Conservation (phyloP, 2,888 invertebrate species). For the Bibio marci region DNA sequence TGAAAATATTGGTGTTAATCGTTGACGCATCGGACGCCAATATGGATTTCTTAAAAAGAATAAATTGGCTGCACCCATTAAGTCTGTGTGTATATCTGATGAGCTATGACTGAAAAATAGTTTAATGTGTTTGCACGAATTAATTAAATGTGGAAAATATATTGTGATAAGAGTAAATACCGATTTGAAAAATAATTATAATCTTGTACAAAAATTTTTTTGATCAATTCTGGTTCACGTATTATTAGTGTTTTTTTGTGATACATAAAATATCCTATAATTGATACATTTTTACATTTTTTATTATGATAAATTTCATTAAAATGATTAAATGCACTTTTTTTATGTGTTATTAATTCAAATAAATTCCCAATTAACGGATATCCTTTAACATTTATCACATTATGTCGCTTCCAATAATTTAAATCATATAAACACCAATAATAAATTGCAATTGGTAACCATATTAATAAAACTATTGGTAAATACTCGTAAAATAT, state of each 20-base stretch:
- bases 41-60: conserved; percentile 28
- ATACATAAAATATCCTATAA: conserved; percentile 27
- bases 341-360: conserved; percentile 18
- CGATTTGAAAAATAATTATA: conserved; percentile 29
- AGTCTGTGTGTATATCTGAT: conserved; percentile 22
- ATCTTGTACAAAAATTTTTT: conserved; percentile 30
- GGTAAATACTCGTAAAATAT: too few species aligned
- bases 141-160: too few species aligned
- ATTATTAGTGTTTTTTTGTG: conserved; percentile 28
- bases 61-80: conserved; percentile 25
- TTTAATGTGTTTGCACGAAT: too few species aligned
- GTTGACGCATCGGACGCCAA: conserved; percentile 29
- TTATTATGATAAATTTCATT: conserved; percentile 24
- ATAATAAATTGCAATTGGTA: too few species aligned
- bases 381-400: conserved; percentile 23
- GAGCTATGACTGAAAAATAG: conserved; percentile 10
- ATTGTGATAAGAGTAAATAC: too few species aligned
- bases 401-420: conserved; percentile 24
- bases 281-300: conserved; percentile 15
- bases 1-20: conserved; percentile 31
- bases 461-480: too few species aligned
- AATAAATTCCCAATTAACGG: conserved; percentile 29
- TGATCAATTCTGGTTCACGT: conserved; percentile 29
- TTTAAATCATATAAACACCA: conserved; percentile 9
- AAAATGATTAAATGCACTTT: conserved; percentile 20